Base-by-base conservation (phyloP, 2,113 vertebrate species). In the Nycticryphes semicollaris region DNA sequence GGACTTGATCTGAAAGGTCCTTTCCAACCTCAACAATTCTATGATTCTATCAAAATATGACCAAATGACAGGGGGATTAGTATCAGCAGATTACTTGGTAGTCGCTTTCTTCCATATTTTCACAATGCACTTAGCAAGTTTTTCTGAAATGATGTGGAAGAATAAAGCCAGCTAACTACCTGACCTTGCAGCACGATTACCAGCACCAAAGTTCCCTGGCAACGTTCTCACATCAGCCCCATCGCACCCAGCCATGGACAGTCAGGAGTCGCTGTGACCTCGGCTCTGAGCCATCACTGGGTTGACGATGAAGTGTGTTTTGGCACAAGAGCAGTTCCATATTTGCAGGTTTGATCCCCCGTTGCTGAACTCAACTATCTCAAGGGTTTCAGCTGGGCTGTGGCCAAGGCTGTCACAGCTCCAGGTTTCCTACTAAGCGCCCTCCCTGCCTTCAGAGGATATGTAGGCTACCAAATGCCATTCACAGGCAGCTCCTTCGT, bases 371-470 rank as follows among this genome's bases (percentile, higher is more conserved):
- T 72, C 84, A n/a, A 0, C 43, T 68, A 30, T 25, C 91, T 93
- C 95, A 35, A 0, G 84, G 73, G 93, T 80, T 91, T 80, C 72
- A 54, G 35, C 75, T 94, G 91, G 85, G 78, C 74, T 73, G 47
- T 68, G 89, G 91, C 93, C 96, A 96, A 96, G 82, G 85, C 78
- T 76, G 66, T 63, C 56, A 78, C 78, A 30, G 35, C 78, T 92
- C 75, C 75, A 64, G 47, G 28, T 74, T 72, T 84, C 66, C 48
- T 68, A 12, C 22, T 9, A 76, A 64, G n/a, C 31, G 47, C 33
- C 57, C 19, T 85, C 31, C 37, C 18, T 33, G 59, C 77, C 85
- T 82, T 59, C 56, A 5, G 41, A 86, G 73, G 80, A n/a, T 66
- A 59, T 3, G 17, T 67, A 25, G 47, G 9, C 27, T 2, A 8